Evolutionary conservation across 2,888 invertebrate genomes (phyloP), one percentile per base, ranked within the genome.

Genomic region (Drosophila helvetica): DNA sequence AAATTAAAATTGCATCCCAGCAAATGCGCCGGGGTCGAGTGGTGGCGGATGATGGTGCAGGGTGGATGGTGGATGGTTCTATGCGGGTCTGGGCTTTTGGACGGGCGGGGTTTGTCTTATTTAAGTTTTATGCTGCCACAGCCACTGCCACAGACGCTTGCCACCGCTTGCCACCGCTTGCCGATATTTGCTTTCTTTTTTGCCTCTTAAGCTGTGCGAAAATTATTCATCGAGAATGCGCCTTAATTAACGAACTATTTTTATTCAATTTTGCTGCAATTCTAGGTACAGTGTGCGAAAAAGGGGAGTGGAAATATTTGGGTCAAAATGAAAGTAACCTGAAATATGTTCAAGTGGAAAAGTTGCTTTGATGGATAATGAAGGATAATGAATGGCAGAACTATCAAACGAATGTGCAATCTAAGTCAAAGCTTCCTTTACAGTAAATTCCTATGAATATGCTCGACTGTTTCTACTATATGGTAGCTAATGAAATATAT

Each of bases 1-100:
- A 86, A 80, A 86, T 86, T 85, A 87, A 86, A 87, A 85, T 87
- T 78, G 87, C 83, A 79, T 71, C 73, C 78, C 65, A 43, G 68
- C 82, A 82, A 82, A 75, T 74, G 77, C 60, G 61, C 61, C 22
- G 52, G 54, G 67, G 60, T 74, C 59, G 62, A 38, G 38, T 38
- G 38, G 38, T 17, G 27, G 12, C 9, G 18, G 38, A 15, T 12
- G 33, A 38, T n/a, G 38, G n/a, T 38, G 6, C n/a, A n/a, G n/a
- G n/a, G n/a, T n/a, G n/a, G n/a, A n/a, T n/a, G 38, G n/a, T 38
- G 6, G n/a, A n/a, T 38, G 38, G 38, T 7, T 53, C 60, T 46
- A 48, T 45, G 67, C 17, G 25, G 43, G 25, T 18, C 18, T 25
- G 43, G 50, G 46, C 6, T n/a, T 38, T 38, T 15, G 38, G 38